Conservation (phyloP, 2,888 invertebrate species). For the Schizaphis graminum region DNA sequence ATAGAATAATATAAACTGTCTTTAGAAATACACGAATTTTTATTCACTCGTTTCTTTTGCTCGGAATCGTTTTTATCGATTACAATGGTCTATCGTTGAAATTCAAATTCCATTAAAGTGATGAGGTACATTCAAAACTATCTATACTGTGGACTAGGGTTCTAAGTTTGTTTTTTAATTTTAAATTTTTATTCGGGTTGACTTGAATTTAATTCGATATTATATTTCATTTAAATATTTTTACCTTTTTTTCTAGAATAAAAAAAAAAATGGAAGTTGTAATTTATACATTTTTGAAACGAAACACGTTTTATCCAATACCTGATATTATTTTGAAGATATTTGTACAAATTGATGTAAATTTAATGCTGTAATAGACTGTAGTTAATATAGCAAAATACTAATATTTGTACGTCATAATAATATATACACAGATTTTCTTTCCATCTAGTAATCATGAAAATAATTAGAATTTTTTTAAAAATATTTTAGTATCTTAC, state of each 20-base stretch:
- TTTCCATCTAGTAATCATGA: neutral
- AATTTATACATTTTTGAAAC: neutral
- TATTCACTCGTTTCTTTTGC: neutral
- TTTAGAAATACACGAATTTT: neutral
- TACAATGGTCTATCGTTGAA: neutral
- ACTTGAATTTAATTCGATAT: neutral
- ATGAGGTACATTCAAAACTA: neutral
- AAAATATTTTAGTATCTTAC: neutral
- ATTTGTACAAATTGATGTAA: rapidly evolving
- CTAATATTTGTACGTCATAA: neutral
- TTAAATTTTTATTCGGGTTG: neutral
- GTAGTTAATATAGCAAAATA: no score
- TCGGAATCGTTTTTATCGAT: no score
- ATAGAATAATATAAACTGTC: neutral
- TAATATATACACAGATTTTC: neutral
- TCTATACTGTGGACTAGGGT: neutral
- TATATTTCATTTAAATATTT: neutral
- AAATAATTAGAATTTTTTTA: neutral
- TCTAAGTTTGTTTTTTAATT: neutral
- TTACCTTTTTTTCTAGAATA: neutral
- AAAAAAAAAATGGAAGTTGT: neutral
- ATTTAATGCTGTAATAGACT: no score
- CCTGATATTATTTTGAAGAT: neutral
- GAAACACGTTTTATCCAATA: neutral
- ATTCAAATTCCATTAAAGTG: neutral